phyloP scores from a whole-genome alignment of 2,888 invertebrate species.

The Venusia cambrica region DNA sequence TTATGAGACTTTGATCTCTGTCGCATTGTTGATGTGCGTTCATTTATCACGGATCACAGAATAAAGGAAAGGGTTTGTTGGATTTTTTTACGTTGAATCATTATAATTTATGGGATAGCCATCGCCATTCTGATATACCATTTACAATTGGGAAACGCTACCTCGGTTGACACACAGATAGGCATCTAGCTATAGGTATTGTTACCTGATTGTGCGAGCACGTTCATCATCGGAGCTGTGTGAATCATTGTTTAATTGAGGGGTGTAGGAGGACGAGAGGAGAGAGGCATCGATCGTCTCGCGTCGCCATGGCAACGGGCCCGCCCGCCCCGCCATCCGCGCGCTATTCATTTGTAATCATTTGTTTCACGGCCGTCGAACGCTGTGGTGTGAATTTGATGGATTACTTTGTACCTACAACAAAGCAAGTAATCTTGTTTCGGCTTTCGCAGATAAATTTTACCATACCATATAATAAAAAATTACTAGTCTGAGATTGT shows the following conservation, averaged over 20 bases:
- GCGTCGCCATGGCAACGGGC: constrained; percentile 63
- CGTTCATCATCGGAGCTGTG: constrained; percentile 63
- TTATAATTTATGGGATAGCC: too few relatives aligned
- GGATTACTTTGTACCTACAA: constrained; percentile 41
- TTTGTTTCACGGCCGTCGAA: constrained; percentile 76
- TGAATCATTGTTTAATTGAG: constrained; percentile 78
- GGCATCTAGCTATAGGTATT: too few relatives aligned
- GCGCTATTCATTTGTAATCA: constrained; percentile 79
- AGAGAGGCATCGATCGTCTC: constrained; percentile 72
- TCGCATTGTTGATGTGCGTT: constrained; percentile 42
- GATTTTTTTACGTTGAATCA: too few relatives aligned
- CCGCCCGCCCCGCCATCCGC: constrained; percentile 44
- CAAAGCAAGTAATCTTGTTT: too few relatives aligned
- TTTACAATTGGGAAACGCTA: constrained; percentile 5
- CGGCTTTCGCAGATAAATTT: too few relatives aligned
- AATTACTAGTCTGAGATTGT: too few relatives aligned
- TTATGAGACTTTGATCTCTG: constrained; percentile 31
- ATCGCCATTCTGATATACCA: constrained; percentile 10
- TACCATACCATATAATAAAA: too few relatives aligned
- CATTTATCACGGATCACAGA: constrained; percentile 40
- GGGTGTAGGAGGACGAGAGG: constrained; percentile 44
- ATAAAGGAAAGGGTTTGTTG: not conserved
- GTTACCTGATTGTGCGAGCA: constrained; percentile 7
- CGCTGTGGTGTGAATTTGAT: constrained; percentile 71
- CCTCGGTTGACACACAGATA: too few relatives aligned